phyloP scores from a whole-genome alignment of 2,888 invertebrate genomes.

The Microplitis manilae region DNA sequence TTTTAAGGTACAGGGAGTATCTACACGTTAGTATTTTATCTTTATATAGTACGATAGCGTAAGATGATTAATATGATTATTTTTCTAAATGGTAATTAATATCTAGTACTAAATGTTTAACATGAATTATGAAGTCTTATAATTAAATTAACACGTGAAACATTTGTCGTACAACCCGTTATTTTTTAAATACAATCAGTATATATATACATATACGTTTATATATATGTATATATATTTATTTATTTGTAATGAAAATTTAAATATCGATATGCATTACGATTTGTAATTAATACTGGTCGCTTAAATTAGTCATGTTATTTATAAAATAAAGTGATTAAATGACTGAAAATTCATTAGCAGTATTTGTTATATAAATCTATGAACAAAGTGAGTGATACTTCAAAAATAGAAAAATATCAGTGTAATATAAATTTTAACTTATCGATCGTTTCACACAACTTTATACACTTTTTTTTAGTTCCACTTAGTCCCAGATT shows the following conservation, averaged over 20 bases:
- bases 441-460: conserved; percentile 37
- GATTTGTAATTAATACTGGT: conserved; percentile 68
- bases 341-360: conserved; percentile 34
- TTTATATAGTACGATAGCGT: conserved; percentile 54
- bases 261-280: conserved; percentile 66
- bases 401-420: conserved; percentile 51
- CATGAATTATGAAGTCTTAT: conserved; percentile 57
- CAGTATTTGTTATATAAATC: conserved; percentile 38
- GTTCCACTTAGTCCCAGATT: not conserved
- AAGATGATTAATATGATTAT: conserved; percentile 49
- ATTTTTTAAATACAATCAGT: conserved; percentile 54
- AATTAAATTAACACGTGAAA: conserved; percentile 56
- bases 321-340: conserved; percentile 22
- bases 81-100: conserved; percentile 38
- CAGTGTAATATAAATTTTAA: conserved; percentile 49
- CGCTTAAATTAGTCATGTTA: conserved; percentile 53
- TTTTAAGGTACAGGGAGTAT: conserved; percentile 69
- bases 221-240: not conserved
- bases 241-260: conserved; percentile 8
- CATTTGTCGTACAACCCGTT: conserved; percentile 48
- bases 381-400: conserved; percentile 44
- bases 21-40: conserved; percentile 60
- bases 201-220: conserved; percentile 44
- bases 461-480: conserved; percentile 24
- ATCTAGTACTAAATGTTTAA: conserved; percentile 53